These are phyloP conservation scores for Cosmorhoe ocellata DNA, from an alignment of 2,888 invertebrate genomes.

Conservation along the genomic window DNA sequence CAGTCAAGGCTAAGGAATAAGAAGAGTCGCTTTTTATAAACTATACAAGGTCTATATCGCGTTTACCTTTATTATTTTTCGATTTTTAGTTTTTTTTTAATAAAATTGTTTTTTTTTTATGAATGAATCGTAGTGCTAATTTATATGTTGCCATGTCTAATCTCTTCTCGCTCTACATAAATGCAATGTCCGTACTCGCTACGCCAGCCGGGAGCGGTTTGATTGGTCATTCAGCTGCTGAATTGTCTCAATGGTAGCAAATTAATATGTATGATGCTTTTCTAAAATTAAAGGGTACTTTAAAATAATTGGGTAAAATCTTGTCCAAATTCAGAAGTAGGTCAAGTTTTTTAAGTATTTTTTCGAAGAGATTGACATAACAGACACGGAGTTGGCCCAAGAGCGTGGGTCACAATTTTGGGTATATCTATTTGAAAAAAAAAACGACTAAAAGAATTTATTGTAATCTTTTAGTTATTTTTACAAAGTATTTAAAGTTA, in stretches of 20 bases:
- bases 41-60: too few species aligned
- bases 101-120: background rate
- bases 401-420: too few species aligned
- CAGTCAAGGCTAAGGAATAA: too few species aligned
- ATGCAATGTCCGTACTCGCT: constrained; percentile 26
- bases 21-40: too few species aligned
- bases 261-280: constrained; percentile 54
- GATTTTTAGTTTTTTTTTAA: too few species aligned
- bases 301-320: background rate
- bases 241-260: constrained; percentile 49
- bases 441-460: too few species aligned
- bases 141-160: constrained; percentile 25
- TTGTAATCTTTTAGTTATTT: too few species aligned
- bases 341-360: background rate
- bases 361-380: background rate
- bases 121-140: constrained; percentile 4
- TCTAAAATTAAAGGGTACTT: constrained; percentile 44
- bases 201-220: constrained; percentile 34
- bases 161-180: constrained; percentile 11
- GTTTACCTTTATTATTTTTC: too few species aligned
- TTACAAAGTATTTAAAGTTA: too few species aligned
- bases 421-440: too few species aligned
- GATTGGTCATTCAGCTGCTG: constrained; percentile 43
- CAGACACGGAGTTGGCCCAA: too few species aligned
- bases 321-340: background rate